These are phyloP conservation scores for Hoplostethus mediterraneus DNA, from an alignment of 2,797 vertebrate species.

Conservation along the genomic window DNA sequence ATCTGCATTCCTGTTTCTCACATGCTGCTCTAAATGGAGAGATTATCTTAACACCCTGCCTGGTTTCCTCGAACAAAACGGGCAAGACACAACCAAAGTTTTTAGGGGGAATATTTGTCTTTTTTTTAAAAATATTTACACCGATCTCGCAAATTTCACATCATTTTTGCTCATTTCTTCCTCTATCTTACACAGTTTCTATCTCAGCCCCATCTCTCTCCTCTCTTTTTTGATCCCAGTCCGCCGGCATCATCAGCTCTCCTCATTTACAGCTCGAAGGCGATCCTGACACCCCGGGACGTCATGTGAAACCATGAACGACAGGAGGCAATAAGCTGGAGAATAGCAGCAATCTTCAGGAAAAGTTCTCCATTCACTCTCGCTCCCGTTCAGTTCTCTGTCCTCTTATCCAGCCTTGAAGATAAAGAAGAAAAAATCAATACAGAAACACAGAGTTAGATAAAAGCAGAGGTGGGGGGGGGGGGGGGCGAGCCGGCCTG, in stretches of 20 bases:
- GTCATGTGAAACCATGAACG: conserved; percentile 92
- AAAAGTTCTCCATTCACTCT: conserved; percentile 90
- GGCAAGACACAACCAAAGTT: not conserved
- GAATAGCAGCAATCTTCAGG: conserved; percentile 92
- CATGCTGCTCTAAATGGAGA: conserved; percentile 41
- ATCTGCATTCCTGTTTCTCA: conserved; percentile 19
- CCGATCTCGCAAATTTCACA: not conserved
- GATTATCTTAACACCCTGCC: conserved; percentile 34
- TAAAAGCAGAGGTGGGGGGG: conserved; percentile 84
- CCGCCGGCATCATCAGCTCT: conserved; percentile 80
- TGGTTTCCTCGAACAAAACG: conserved; percentile 18
- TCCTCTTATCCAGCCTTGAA: conserved; percentile 95
- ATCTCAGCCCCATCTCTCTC: conserved; percentile 52
- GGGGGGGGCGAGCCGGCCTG: conserved; percentile 67
- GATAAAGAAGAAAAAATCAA: conserved; percentile 97
- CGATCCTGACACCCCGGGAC: conserved; percentile 89
- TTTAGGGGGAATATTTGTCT: conserved; percentile 1
- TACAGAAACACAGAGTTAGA: conserved; percentile 94
- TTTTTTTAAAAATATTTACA: conserved; percentile 34
- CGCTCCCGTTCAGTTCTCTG: conserved; percentile 88
- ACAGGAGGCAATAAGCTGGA: conserved; percentile 95
- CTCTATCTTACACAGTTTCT: conserved; percentile 52
- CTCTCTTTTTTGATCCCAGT: conserved; percentile 63
- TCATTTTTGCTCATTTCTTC: conserved; percentile 52
- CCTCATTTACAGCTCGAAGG: conserved; percentile 88